These are phyloP conservation scores for Emydoidea blandingii DNA, from an alignment of 2,797 vertebrate genomes.

Conservation along the genomic window DNA sequence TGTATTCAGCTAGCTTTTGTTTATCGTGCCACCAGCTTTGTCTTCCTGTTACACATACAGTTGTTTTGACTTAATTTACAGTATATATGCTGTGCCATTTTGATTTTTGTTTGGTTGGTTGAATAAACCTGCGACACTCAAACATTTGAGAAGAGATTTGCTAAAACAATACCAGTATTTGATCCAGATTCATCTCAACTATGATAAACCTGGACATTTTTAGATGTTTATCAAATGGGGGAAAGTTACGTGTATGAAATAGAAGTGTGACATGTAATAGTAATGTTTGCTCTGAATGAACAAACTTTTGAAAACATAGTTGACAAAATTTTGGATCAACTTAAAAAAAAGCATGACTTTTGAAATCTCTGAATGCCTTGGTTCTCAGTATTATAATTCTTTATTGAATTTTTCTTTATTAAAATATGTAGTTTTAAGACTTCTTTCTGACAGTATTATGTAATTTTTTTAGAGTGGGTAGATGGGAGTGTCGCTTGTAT, in stretches of 20 bases:
- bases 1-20: slow-evolving; percentile 79
- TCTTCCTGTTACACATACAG: slow-evolving; percentile 84
- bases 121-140: slow-evolving; percentile 87
- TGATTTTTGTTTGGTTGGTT: slow-evolving; percentile 83
- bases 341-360: slow-evolving; percentile 84
- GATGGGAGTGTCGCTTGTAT: slow-evolving; percentile 88
- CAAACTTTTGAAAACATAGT: slow-evolving; percentile 82
- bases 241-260: slow-evolving; percentile 73
- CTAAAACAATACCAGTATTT: slow-evolving; percentile 83
- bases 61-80: slow-evolving; percentile 77
- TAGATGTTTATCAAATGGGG: slow-evolving; percentile 82
- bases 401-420: slow-evolving; percentile 87
- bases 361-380: slow-evolving; percentile 87
- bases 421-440: slow-evolving; percentile 85
- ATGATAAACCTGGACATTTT: slow-evolving; percentile 83
- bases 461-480: slow-evolving; percentile 88
- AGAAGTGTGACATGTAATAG: slow-evolving; percentile 79
- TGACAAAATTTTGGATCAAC: slow-evolving; percentile 85
- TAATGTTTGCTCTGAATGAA: slow-evolving; percentile 81
- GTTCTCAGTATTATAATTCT: slow-evolving; percentile 89
- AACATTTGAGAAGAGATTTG: slow-evolving; percentile 84
- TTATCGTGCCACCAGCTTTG: slow-evolving; percentile 83
- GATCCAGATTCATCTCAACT: slow-evolving; percentile 86
- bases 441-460: slow-evolving; percentile 89
- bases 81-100: slow-evolving; percentile 85